These are phyloP conservation scores for Rhamphomyia laevipes DNA, from an alignment of 2,888 invertebrate genomes.

Conservation along the genomic window DNA sequence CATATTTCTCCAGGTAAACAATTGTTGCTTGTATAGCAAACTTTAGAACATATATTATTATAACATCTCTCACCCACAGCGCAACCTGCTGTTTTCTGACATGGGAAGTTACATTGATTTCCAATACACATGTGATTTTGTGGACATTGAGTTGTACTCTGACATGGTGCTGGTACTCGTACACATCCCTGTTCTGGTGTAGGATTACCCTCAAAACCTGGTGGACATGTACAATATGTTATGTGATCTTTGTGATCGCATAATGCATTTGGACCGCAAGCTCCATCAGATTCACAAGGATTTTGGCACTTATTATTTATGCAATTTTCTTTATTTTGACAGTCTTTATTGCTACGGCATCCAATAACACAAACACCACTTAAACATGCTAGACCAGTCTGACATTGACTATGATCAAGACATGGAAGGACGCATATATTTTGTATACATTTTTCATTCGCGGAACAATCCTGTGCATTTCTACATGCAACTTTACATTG, in stretches of 20 bases:
- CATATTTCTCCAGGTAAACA: slow-evolving; percentile 85
- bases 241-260: slow-evolving; percentile 65
- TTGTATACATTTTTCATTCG: slow-evolving; percentile 64
- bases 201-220: slow-evolving; percentile 77
- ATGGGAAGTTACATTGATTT: slow-evolving; percentile 66
- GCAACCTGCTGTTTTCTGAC: slow-evolving; percentile 58
- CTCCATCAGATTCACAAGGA: slow-evolving; percentile 63
- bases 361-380: slow-evolving; percentile 70
- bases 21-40: slow-evolving; percentile 81
- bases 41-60: slow-evolving; percentile 66
- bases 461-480: slow-evolving; percentile 62
- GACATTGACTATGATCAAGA: slow-evolving; percentile 68
- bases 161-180: slow-evolving; percentile 61
- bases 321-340: slow-evolving; percentile 63
- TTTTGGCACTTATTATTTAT: slow-evolving; percentile 74
- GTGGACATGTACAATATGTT: slow-evolving; percentile 68
- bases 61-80: slow-evolving; percentile 76
- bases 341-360: slow-evolving; percentile 74
- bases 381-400: slow-evolving; percentile 66
- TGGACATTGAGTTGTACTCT: slow-evolving; percentile 59
- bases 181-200: slow-evolving; percentile 83
- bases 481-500: slow-evolving; percentile 76
- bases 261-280: slow-evolving; percentile 75
- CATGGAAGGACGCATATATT: slow-evolving; percentile 74
- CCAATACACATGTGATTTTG: slow-evolving; percentile 64